Evolutionary conservation across 2,888 invertebrate species (phyloP).

Genomic region (Platerodrilus igneus): DNA sequence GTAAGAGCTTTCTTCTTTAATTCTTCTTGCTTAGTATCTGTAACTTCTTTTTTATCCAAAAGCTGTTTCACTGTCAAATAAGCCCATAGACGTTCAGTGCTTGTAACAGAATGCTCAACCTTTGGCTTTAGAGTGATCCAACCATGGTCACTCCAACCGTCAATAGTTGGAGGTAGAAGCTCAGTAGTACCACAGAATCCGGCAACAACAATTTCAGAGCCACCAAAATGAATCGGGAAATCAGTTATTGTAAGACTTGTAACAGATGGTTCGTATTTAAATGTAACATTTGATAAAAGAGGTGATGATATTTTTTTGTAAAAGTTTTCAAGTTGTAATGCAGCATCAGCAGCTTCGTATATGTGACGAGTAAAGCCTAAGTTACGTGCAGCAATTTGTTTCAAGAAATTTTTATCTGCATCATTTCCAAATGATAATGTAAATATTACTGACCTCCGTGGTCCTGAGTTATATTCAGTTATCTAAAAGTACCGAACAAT

Average conservation of each 20-base stretch:
- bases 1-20: conserved; percentile 53
- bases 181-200: conserved; percentile 50
- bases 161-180: no score
- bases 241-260: conserved; percentile 52
- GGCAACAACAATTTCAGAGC: conserved; percentile 60
- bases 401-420: conserved; percentile 62
- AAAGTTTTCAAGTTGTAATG: conserved; percentile 62
- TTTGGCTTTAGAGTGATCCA: conserved; percentile 6
- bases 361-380: conserved; percentile 66
- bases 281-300: conserved; percentile 59
- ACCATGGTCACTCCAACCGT: not conserved
- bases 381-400: conserved; percentile 61
- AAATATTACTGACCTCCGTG: conserved; percentile 51
- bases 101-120: conserved; percentile 3
- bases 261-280: conserved; percentile 59
- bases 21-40: conserved; percentile 31
- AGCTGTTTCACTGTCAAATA: conserved; percentile 63
- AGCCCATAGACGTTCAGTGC: conserved; percentile 58
- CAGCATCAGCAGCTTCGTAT: conserved; percentile 65
- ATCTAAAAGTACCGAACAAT: conserved; percentile 28
- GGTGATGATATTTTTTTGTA: conserved; percentile 67
- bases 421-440: conserved; percentile 68
- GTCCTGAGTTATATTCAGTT: conserved; percentile 51
- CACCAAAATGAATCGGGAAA: conserved; percentile 58
- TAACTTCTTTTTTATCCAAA: conserved; percentile 48